Evolutionary conservation across 2,888 invertebrate genomes (phyloP).

Genomic region (Julus scandinavius): DNA sequence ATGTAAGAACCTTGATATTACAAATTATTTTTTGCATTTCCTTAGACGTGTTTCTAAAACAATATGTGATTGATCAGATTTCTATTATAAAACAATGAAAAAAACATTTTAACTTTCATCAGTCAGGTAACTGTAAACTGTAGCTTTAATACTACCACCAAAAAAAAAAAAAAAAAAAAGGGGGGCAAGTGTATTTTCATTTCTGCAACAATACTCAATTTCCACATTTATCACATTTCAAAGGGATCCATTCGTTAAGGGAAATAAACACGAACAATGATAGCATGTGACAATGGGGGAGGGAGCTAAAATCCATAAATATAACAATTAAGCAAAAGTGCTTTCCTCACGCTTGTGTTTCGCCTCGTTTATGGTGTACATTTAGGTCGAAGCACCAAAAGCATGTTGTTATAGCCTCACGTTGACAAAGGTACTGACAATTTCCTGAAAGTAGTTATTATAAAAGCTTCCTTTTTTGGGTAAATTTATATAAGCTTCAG

Average conservation of each 20-base stretch:
- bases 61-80: no score
- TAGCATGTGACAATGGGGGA: neutral
- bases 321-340: constrained; percentile 23
- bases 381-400: neutral
- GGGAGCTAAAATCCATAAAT: neutral
- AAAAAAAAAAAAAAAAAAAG: no score
- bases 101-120: neutral
- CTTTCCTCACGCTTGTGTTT: neutral
- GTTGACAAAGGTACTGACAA: neutral
- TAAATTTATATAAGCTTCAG: neutral
- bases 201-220: neutral
- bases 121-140: neutral
- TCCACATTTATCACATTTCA: constrained; percentile 22
- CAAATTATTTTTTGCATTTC: no score
- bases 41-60: no score
- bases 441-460: neutral
- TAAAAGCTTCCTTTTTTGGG: neutral
- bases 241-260: neutral
- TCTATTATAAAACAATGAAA: neutral
- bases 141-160: no score
- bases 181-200: neutral
- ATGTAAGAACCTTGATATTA: no score
- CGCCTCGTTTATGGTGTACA: neutral
- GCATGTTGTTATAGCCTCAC: neutral
- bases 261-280: neutral